A percentile compares a stretch with the other conserved stretches of the same genome.
phyloP scores from a whole-genome alignment of 2,113 vertebrate species.

The Mungos mungo region DNA sequence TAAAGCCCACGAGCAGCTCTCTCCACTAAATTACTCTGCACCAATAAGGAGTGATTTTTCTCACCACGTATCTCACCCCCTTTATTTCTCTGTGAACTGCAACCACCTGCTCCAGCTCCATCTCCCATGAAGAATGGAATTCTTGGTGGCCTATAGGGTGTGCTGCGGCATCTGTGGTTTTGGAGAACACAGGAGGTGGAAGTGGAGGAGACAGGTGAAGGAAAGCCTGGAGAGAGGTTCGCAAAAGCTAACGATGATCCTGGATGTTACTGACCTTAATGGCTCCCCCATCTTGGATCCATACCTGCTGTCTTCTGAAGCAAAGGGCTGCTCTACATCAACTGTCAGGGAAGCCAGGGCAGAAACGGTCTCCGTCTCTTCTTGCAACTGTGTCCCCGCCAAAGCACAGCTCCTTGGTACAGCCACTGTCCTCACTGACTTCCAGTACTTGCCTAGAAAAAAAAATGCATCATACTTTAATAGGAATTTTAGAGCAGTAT shows the following conservation, averaged over 20 bases:
- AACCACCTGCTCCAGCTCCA: neutral
- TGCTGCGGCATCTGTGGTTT: neutral
- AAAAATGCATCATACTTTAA: conserved; percentile 78
- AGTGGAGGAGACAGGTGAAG: neutral
- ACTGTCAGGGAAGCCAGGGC: conserved; percentile 88
- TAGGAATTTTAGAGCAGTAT: conserved; percentile 77
- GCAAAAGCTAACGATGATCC: neutral
- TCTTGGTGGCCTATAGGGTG: neutral
- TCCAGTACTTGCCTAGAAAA: conserved; percentile 89
- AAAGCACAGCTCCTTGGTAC: conserved; percentile 83
- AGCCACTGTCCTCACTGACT: conserved; percentile 83
- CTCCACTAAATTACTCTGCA: neutral
- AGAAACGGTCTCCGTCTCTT: conserved; percentile 86
- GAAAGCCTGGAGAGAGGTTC: neutral
- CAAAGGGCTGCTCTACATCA: conserved; percentile 84
- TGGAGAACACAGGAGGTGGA: conserved; percentile 9
- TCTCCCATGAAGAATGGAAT: neutral
- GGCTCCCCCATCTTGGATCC: neutral
- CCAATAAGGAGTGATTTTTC: conserved; percentile 9
- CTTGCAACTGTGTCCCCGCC: conserved; percentile 84
- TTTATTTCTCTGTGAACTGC: neutral
- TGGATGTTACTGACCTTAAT: neutral
- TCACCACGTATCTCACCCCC: neutral
- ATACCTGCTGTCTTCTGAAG: conserved; percentile 85
- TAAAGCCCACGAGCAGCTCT: neutral